Evolutionary conservation across 2,888 invertebrate species (phyloP).

Genomic region (Ametastegia equiseti): DNA sequence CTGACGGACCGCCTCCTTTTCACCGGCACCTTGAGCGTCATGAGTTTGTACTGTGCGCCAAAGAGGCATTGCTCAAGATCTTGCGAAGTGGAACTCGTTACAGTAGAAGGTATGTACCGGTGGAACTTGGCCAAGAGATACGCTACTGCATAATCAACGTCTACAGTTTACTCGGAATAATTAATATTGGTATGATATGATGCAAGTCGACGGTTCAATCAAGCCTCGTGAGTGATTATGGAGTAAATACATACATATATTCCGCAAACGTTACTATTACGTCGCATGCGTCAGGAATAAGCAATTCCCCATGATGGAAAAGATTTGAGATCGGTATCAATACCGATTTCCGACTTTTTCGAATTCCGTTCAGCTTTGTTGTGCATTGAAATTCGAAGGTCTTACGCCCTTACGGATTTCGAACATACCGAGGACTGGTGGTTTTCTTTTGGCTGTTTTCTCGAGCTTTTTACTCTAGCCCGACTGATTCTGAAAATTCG

Average conservation of each 20-base stretch:
- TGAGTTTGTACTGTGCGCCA: neutral
- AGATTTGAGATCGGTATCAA: neutral
- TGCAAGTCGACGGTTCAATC: slow-evolving; percentile 14
- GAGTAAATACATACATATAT: too few species aligned
- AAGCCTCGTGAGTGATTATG: slow-evolving; percentile 24
- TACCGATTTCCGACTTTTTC: too few species aligned
- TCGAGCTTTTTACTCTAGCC: too few species aligned
- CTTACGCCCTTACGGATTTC: too few species aligned
- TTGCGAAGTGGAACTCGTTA: slow-evolving; percentile 13
- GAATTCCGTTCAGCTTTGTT: neutral
- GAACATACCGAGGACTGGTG: neutral
- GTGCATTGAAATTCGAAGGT: too few species aligned
- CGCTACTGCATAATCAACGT: neutral
- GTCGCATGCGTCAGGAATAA: neutral
- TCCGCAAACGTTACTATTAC: neutral
- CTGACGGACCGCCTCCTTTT: neutral
- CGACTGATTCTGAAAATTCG: too few species aligned
- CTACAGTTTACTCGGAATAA: slow-evolving; percentile 4
- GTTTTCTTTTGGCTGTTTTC: too few species aligned
- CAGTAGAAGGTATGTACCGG: neutral
- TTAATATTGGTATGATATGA: neutral
- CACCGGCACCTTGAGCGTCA: neutral
- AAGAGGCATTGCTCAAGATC: slow-evolving; percentile 22
- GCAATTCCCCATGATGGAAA: neutral
- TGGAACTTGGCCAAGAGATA: slow-evolving; percentile 15